Evolutionary conservation across 30 jellyfish, hydroid and myxozoan genomes (phyloP).

Genomic region (Nemopilema nomurai): DNA sequence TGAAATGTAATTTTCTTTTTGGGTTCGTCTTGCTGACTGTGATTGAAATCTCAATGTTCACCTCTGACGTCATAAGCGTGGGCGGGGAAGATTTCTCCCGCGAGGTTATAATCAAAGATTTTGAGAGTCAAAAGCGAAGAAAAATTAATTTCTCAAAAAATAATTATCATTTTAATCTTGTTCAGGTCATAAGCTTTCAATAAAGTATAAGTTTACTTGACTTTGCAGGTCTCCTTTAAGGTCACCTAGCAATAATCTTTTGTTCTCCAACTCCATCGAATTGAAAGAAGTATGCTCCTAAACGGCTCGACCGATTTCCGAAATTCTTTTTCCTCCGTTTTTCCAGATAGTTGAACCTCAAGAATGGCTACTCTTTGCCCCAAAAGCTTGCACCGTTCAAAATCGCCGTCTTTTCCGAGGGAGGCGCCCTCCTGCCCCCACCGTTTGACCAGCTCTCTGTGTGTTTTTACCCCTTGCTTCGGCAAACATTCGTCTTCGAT

Average conservation of each 20-base stretch:
- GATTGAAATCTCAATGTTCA: not conserved
- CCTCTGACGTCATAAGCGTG: slow-evolving; percentile 23
- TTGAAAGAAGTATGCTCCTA: too few relatives aligned
- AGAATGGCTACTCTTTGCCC: too few relatives aligned
- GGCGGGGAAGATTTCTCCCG: slow-evolving; percentile 1
- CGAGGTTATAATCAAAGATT: slow-evolving; percentile 3
- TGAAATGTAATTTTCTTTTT: not conserved
- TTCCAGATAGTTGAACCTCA: too few relatives aligned
- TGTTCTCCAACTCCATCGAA: too few relatives aligned
- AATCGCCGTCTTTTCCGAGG: too few relatives aligned
- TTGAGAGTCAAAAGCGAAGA: not conserved
- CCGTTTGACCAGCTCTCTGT: too few relatives aligned
- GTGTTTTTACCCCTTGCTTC: too few relatives aligned
- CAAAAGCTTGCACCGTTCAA: too few relatives aligned
- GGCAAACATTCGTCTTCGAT: too few relatives aligned
- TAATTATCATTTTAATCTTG: not conserved
- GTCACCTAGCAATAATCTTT: not conserved
- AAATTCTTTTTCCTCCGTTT: too few relatives aligned
- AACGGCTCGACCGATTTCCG: too few relatives aligned
- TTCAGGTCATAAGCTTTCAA: not conserved
- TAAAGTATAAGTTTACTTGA: not conserved
- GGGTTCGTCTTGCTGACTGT: not conserved
- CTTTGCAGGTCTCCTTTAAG: not conserved
- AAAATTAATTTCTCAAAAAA: not conserved
- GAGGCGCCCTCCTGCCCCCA: too few relatives aligned